These are phyloP conservation scores for Dicyrtoma fusca DNA, from an alignment of 2,888 invertebrate species.

Conservation along the genomic window DNA sequence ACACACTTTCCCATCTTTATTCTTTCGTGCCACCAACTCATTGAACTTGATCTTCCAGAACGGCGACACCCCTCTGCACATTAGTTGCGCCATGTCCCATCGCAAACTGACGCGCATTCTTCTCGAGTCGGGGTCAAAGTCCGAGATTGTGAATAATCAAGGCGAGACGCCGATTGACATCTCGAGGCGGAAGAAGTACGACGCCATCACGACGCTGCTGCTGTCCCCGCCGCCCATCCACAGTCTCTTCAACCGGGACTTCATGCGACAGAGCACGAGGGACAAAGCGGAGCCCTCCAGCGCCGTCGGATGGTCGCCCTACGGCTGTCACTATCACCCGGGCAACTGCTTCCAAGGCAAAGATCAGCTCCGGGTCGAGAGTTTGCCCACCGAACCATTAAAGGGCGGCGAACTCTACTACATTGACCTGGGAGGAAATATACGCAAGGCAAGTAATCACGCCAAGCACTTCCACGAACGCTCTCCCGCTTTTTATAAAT, in stretches of 20 bases:
- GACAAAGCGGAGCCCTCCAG: slow-evolving; percentile 4
- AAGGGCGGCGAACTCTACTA: slow-evolving; percentile 91
- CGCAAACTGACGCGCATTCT: slow-evolving; percentile 88
- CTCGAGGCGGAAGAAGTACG: slow-evolving; percentile 80
- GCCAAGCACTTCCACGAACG: neutral
- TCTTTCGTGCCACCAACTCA: slow-evolving; percentile 27
- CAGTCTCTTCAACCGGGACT: slow-evolving; percentile 52
- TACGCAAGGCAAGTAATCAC: slow-evolving; percentile 78
- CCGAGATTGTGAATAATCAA: slow-evolving; percentile 76
- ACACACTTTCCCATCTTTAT: slow-evolving; percentile 13
- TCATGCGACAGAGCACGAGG: slow-evolving; percentile 51
- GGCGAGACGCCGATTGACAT: slow-evolving; percentile 88
- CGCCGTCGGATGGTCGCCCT: slow-evolving; percentile 73
- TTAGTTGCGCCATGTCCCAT: slow-evolving; percentile 90
- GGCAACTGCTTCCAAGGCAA: slow-evolving; percentile 76
- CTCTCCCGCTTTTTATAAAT: too few species aligned
- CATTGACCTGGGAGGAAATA: slow-evolving; percentile 90
- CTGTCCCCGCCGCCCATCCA: slow-evolving; percentile 48
- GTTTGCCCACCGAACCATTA: slow-evolving; percentile 82
- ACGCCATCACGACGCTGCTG: slow-evolving; percentile 63
- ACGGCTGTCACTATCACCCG: slow-evolving; percentile 88
- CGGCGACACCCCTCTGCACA: slow-evolving; percentile 92
- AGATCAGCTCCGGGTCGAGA: slow-evolving; percentile 81
- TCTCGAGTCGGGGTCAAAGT: slow-evolving; percentile 81
- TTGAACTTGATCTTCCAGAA: slow-evolving; percentile 64